Conservation (phyloP, 2,113 vertebrate species). For the Puffinus mauretanicus region DNA sequence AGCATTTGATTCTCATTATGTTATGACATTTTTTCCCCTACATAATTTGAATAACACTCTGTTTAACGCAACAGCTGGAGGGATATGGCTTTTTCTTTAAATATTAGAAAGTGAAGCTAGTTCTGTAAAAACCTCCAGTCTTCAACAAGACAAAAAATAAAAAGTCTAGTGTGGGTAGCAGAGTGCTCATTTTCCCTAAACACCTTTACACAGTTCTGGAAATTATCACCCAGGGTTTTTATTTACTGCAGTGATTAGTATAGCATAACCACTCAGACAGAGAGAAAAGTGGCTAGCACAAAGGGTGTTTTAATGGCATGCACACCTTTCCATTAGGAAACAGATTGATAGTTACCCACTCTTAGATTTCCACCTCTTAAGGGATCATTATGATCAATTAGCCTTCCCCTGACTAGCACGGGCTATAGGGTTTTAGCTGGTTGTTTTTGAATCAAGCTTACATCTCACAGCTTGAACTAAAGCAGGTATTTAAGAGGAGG, state of each 20-base stretch:
- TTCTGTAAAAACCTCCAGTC: background rate
- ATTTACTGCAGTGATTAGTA: background rate
- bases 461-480: background rate
- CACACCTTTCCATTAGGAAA: background rate
- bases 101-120: background rate
- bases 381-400: background rate
- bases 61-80: slow-evolving; percentile 64
- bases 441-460: background rate
- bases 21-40: slow-evolving; percentile 46
- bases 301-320: background rate
- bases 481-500: background rate
- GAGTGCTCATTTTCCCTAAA: background rate
- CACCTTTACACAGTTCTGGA: background rate
- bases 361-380: background rate
- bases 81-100: background rate
- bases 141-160: background rate
- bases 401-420: background rate
- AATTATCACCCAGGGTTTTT: background rate
- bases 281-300: background rate
- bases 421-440: background rate
- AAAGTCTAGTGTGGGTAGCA: background rate
- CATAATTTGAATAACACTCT: slow-evolving; percentile 66
- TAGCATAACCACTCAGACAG: background rate
- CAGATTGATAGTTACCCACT: background rate
- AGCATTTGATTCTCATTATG: slow-evolving; percentile 67